Conservation (phyloP, 2,888 invertebrate genomes). For the Eupithecia centaureata region DNA sequence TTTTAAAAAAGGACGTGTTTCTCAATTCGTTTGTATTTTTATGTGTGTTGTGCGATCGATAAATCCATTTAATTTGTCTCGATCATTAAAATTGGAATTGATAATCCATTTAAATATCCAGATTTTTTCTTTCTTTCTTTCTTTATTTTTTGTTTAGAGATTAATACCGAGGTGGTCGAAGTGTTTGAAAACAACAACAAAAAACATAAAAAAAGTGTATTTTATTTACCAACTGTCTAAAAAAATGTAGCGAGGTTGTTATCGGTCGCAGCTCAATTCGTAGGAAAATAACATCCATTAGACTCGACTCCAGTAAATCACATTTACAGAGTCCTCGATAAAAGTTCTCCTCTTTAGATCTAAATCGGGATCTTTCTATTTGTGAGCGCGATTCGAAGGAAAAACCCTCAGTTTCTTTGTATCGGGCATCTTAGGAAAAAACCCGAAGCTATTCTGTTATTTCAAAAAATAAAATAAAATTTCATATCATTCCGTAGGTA, state of each 20-base stretch:
- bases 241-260: not conserved
- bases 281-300: not conserved
- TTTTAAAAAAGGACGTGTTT: too few species aligned
- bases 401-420: not conserved
- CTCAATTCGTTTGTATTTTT: too few species aligned
- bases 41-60: too few species aligned
- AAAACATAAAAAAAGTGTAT: too few species aligned
- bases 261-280: not conserved
- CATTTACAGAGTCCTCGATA: not conserved
- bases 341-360: not conserved
- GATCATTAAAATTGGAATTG: too few species aligned
- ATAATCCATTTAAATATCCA: too few species aligned
- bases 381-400: not conserved
- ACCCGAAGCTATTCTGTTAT: not conserved
- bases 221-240: not conserved
- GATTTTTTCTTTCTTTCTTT: too few species aligned
- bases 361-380: conserved; percentile 1
- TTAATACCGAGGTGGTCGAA: too few species aligned
- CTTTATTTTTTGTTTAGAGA: too few species aligned
- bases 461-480: not conserved
- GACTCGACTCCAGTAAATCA: not conserved
- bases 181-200: too few species aligned
- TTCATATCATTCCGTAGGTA: too few species aligned
- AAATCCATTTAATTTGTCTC: too few species aligned
- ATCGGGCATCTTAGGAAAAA: not conserved